phyloP scores from a whole-genome alignment of 1,140 invertebrate genomes.

The Leptopilina clavipes region DNA sequence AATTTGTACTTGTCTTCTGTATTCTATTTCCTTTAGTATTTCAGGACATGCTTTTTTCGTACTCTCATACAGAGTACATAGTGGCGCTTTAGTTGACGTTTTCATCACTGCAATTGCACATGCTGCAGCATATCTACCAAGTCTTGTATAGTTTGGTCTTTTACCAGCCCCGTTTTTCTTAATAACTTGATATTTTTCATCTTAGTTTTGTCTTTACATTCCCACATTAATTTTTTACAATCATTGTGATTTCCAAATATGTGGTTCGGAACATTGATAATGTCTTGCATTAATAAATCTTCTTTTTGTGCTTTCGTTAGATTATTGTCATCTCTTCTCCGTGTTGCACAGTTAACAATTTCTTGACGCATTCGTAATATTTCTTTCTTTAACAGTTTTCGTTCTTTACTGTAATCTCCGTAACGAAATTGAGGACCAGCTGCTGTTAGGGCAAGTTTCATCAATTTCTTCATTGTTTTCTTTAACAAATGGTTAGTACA shows the following conservation, averaged over 20 bases:
- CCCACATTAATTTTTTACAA: conserved; percentile 56
- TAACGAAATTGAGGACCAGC: not conserved
- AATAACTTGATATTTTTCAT: conserved; percentile 52
- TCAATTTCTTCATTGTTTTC: conserved; percentile 56
- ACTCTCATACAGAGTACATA: conserved; percentile 31
- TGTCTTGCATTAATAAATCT: conserved; percentile 50
- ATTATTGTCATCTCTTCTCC: conserved; percentile 36
- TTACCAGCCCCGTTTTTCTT: conserved; percentile 61
- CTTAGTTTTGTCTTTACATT: conserved; percentile 34
- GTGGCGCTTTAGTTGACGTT: conserved; percentile 53
- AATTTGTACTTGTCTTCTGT: conserved; percentile 39
- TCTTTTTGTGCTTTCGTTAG: conserved; percentile 37
- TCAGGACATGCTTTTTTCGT: conserved; percentile 34
- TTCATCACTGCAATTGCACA: conserved; percentile 57
- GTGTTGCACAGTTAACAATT: conserved; percentile 43
- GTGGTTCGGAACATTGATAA: conserved; percentile 59
- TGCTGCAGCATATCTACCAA: conserved; percentile 57
- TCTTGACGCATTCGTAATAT: conserved; percentile 44
- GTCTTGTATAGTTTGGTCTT: conserved; percentile 58
- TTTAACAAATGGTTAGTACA: conserved; percentile 63
- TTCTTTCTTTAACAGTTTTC: conserved; percentile 44
- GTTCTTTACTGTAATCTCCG: conserved; percentile 3
- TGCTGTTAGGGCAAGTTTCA: conserved; percentile 32
- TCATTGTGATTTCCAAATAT: conserved; percentile 66
- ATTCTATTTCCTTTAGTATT: conserved; percentile 38